phyloP scores from a whole-genome alignment of 2,797 vertebrate species.

The Sciurus carolinensis region DNA sequence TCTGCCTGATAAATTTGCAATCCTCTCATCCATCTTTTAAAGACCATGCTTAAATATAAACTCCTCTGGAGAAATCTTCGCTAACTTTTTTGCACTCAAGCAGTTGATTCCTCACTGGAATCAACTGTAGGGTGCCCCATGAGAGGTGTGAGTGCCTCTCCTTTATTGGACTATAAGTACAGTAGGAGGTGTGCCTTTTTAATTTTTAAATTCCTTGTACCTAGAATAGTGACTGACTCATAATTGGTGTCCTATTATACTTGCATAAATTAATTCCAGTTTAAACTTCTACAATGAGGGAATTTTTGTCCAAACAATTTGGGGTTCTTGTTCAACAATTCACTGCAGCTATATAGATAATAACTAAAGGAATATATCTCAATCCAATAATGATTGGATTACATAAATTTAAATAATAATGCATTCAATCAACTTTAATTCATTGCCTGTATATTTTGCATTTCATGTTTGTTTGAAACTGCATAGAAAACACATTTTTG shows the following conservation, averaged over 20 bases:
- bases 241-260: background rate
- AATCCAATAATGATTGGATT: conserved; percentile 66
- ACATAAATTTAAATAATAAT: conserved; percentile 66
- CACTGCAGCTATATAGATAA: background rate
- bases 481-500: conserved; percentile 35
- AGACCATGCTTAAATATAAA: background rate
- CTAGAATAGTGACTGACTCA: background rate
- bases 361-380: conserved; percentile 33
- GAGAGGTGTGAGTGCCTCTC: background rate
- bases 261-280: conserved; percentile 51
- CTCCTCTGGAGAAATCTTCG: background rate
- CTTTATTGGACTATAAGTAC: background rate
- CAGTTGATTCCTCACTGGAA: background rate
- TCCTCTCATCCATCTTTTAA: background rate
- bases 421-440: conserved; percentile 68
- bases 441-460: conserved; percentile 50
- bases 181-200: background rate
- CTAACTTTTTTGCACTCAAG: background rate
- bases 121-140: background rate
- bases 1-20: background rate
- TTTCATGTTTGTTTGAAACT: conserved; percentile 65
- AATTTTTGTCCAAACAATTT: conserved; percentile 62
- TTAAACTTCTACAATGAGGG: conserved; percentile 45
- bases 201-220: background rate
- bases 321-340: conserved; percentile 23